A percentile compares a stretch with the other conserved stretches of the same genome.
Evolutionary conservation across 2,888 invertebrate species (phyloP).

Genomic region (Lithodes maja): DNA sequence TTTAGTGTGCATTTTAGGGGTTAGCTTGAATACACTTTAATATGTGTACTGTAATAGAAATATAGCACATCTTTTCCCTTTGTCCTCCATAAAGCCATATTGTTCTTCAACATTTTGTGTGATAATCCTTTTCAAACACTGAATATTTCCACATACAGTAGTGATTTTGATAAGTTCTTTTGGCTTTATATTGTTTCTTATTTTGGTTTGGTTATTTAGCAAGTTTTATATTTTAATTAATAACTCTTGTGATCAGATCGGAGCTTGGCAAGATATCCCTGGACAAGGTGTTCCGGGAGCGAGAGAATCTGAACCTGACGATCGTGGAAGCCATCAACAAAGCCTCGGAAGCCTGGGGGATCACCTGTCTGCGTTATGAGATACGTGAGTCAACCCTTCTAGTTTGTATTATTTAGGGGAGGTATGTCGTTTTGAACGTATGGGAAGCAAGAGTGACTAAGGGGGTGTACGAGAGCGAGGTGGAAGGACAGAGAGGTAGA

Average conservation of each 20-base stretch:
- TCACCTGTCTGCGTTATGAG: conserved; percentile 95
- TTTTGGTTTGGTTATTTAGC: no score
- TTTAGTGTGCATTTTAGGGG: no score
- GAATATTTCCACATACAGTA: background rate
- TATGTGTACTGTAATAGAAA: no score
- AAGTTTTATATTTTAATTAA: background rate
- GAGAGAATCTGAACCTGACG: conserved; percentile 94
- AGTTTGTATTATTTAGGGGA: no score
- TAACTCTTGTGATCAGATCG: conserved; percentile 77
- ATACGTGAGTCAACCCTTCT: conserved; percentile 81
- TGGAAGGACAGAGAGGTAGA: no score
- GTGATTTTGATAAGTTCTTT: no score
- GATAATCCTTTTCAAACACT: no score
- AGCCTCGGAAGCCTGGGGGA: conserved; percentile 98
- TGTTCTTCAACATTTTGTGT: background rate
- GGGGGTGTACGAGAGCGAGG: no score
- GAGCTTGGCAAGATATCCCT: conserved; percentile 98
- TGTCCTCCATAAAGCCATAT: background rate
- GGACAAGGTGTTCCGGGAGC: conserved; percentile 96
- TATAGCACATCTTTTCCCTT: background rate
- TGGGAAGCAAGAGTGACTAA: no score
- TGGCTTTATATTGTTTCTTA: no score
- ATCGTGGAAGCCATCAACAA: conserved; percentile 98
- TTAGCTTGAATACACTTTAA: no score
- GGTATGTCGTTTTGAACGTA: no score